Conservation (phyloP, 2,113 vertebrate genomes). For the Chelonoidis abingdonii region DNA sequence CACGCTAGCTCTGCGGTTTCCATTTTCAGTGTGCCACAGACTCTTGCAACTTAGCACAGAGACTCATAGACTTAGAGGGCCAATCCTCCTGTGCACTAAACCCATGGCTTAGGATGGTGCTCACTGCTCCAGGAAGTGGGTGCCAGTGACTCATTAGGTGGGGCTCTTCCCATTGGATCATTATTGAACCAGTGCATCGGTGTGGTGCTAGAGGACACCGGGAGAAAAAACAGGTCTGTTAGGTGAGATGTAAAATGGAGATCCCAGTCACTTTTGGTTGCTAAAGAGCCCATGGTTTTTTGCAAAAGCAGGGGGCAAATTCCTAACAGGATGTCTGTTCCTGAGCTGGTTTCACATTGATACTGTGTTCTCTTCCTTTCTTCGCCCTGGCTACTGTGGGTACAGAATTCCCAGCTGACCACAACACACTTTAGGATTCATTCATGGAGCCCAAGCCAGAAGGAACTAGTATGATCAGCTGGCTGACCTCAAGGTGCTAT, state of each 20-base stretch:
- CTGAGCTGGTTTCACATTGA: constrained; percentile 49
- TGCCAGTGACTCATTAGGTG: not conserved
- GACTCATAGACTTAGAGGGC: not conserved
- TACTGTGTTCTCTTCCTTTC: constrained; percentile 32
- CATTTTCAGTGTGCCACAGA: too few species aligned
- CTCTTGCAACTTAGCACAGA: not conserved
- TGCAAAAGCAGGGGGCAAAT: constrained; percentile 36
- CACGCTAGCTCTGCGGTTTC: not conserved
- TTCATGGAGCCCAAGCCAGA: not conserved
- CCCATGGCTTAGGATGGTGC: not conserved
- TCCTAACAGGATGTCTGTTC: constrained; percentile 52
- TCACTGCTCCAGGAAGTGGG: not conserved
- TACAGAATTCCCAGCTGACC: constrained; percentile 48
- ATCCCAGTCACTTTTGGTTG: not conserved
- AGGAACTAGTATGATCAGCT: not conserved
- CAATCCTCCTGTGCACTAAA: not conserved
- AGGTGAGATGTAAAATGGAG: not conserved
- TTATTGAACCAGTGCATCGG: not conserved
- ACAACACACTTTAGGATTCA: constrained; percentile 26
- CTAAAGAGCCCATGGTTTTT: constrained; percentile 2
- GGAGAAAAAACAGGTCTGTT: not conserved
- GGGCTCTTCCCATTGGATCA: not conserved
- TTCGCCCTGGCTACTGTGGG: not conserved
- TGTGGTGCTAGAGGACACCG: too few species aligned
- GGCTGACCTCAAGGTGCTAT: constrained; percentile 34